A percentile compares a stretch with the other conserved stretches of the same genome.
phyloP scores from a whole-genome alignment of 2,113 vertebrate species.

The Phrynocephalus versicolor region DNA sequence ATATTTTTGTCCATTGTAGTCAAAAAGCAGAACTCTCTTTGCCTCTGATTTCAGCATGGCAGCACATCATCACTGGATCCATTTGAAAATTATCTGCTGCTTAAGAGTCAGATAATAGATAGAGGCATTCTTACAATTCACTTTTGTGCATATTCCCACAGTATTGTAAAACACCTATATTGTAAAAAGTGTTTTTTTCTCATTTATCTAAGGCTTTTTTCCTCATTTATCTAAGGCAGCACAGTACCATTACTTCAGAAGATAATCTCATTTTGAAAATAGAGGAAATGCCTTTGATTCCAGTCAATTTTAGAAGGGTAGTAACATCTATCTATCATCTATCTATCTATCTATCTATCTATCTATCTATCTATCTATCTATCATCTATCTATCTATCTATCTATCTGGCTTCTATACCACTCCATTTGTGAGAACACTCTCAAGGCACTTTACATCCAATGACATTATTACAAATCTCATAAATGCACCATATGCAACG shows the following conservation, averaged over 20 bases:
- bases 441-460: background rate
- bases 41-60: background rate
- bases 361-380: no score
- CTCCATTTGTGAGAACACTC: no score
- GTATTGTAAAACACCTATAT: background rate
- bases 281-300: background rate
- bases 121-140: background rate
- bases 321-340: background rate
- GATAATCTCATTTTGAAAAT: conserved; percentile 13
- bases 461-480: no score
- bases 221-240: no score
- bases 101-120: background rate
- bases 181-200: background rate
- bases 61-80: no score
- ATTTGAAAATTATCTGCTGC: background rate
- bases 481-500: no score
- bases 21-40: no score
- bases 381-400: no score
- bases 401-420: no score
- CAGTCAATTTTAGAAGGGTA: background rate
- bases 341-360: no score
- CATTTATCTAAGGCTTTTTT: background rate
- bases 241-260: no score
- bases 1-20: no score
- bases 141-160: background rate